These are phyloP conservation scores for Gambusia affinis DNA, from an alignment of 2,113 vertebrate species.

Conservation along the genomic window DNA sequence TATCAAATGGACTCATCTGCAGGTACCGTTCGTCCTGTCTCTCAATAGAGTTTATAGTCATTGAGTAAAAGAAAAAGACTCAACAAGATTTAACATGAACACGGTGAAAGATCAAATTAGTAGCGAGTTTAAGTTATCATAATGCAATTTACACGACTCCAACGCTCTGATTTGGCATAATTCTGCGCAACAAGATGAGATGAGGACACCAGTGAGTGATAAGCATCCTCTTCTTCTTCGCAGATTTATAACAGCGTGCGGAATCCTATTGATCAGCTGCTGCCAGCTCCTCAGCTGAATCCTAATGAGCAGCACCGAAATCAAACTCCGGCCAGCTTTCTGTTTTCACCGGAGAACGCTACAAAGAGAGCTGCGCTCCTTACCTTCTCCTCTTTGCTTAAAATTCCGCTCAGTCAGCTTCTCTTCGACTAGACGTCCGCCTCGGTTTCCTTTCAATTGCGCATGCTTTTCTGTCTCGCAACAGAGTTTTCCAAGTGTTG, in stretches of 20 bases:
- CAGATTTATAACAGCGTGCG: neutral
- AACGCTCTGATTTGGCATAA: slow-evolving; percentile 1
- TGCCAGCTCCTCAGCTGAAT: neutral
- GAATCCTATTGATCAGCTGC: slow-evolving; percentile 13
- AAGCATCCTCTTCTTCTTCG: neutral
- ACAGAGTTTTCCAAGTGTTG: slow-evolving; percentile 45
- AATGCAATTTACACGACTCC: neutral
- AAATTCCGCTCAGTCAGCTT: neutral
- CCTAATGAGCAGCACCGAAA: slow-evolving; percentile 9
- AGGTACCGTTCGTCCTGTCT: neutral
- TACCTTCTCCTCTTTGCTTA: slow-evolving; percentile 30
- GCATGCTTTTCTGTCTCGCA: slow-evolving; percentile 11
- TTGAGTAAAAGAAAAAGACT: neutral
- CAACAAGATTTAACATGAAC: too few relatives aligned
- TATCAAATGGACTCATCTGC: slow-evolving; percentile 4
- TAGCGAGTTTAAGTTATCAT: neutral
- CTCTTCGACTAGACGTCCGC: neutral
- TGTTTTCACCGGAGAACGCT: neutral
- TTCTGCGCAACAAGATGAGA: slow-evolving; percentile 4
- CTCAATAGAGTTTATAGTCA: neutral
- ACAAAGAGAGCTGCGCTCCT: slow-evolving; percentile 7
- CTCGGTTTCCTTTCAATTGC: slow-evolving; percentile 1
- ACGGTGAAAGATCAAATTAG: neutral
- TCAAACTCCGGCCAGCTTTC: neutral
- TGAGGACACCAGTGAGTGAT: neutral